Base-by-base conservation (phyloP, 2,888 invertebrate genomes). In the Marronus borbonicus region DNA sequence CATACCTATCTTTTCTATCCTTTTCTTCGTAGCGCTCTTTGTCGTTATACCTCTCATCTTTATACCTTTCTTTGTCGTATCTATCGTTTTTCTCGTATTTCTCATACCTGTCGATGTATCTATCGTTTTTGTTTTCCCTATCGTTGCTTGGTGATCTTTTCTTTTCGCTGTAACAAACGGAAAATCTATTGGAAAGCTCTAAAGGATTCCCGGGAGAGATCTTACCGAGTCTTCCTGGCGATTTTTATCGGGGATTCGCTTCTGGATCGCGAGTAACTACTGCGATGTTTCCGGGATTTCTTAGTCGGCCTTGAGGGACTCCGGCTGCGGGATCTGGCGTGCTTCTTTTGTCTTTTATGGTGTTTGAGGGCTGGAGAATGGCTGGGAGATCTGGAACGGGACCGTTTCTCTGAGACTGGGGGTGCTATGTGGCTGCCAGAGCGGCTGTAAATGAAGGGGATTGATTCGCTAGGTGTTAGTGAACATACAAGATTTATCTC, bases 391-490 rank as follows among this genome's bases (percentile, higher is more conserved):
- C 87, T 83, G 0, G 87, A 86, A 58, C 87, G 81, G 3, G 89
- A 88, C 31, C 87, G 80, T 72, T 88, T 88, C 39, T 88, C 88
- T 4, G 84, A 85, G 20, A 86, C 83, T 7, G 85, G 83, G 7
- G 88, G 88, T 17, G 86, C 87, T 81, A 87, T 86, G 80, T 89
- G 89, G 74, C 88, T 89, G 50, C 89, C 89, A 0, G 88, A 88
- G 5, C 89, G 88, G 79, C 89, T 88, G 76, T n/a, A 81, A 82
- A n/a, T 31, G 31, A 31, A 64, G 10, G 17, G 24, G 60, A 17
- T n/a, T 31, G 31, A 31, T 4, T 31, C 5, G 31, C 4, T 31
- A 31, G 31, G 31, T 31, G 31, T 4, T 4, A 2, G 1, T n/a
- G 14, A n/a, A 31, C 2, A 4, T 31, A 31, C 5, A 31, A 31